Evolutionary conservation across 2,797 vertebrate genomes (phyloP).

Genomic region (Pitangus sulphuratus): DNA sequence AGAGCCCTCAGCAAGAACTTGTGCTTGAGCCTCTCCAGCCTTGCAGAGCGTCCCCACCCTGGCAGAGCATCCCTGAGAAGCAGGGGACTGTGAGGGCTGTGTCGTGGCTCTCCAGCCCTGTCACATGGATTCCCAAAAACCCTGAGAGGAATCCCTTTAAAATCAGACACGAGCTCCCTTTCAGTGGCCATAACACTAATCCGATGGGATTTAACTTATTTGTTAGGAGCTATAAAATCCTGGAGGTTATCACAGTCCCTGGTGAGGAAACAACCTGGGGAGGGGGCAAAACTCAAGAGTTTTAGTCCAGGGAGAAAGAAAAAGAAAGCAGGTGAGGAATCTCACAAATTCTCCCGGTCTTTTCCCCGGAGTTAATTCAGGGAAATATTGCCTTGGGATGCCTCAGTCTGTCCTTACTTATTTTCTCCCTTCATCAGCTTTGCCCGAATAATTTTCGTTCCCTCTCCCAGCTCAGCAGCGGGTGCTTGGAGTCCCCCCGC

Average conservation of each 20-base stretch:
- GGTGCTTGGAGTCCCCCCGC: background rate
- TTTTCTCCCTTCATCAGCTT: background rate
- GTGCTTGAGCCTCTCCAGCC: background rate
- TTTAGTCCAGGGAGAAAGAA: background rate
- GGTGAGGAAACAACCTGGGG: background rate
- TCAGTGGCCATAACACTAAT: background rate
- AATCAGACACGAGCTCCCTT: background rate
- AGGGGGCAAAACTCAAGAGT: background rate
- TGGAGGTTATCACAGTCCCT: background rate
- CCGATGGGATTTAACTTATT: background rate
- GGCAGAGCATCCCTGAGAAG: background rate
- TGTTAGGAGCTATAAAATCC: background rate
- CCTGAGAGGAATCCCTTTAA: accelerated
- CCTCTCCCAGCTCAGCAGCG: background rate
- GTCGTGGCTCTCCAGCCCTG: background rate
- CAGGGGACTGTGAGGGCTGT: background rate
- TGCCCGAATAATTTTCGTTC: background rate
- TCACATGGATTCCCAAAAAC: background rate
- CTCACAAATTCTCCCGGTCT: background rate
- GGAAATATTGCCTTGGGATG: background rate
- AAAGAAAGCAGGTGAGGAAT: background rate
- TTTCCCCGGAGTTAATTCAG: background rate
- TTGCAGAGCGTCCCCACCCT: background rate
- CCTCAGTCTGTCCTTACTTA: background rate
- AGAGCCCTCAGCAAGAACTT: background rate